Evolutionary conservation across 1,140 invertebrate species (phyloP).

Genomic region (Phortica variegata): DNA sequence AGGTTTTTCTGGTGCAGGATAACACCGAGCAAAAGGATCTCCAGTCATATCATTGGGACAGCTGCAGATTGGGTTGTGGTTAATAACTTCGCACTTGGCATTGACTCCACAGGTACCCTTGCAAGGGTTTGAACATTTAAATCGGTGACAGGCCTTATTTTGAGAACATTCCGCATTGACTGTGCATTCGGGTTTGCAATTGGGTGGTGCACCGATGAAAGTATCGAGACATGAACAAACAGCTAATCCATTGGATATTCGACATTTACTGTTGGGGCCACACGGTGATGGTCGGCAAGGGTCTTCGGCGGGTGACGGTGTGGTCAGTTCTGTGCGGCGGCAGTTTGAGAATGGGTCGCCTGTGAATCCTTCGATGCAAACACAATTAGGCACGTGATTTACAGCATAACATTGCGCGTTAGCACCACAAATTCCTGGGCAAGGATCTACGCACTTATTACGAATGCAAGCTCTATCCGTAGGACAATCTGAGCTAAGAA

Average conservation of each 20-base stretch:
- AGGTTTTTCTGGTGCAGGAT: conserved; percentile 38
- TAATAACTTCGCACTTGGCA: conserved; percentile 69
- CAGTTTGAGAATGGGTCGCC: conserved; percentile 81
- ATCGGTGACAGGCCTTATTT: conserved; percentile 70
- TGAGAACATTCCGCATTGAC: conserved; percentile 72
- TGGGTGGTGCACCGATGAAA: conserved; percentile 67
- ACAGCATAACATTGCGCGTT: conserved; percentile 73
- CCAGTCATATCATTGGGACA: conserved; percentile 70
- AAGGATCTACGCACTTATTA: conserved; percentile 76
- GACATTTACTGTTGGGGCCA: conserved; percentile 76
- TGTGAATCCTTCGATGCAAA: conserved; percentile 70
- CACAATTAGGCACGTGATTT: conserved; percentile 73
- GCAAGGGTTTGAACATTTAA: conserved; percentile 73
- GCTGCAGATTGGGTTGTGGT: conserved; percentile 75
- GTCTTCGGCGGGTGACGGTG: conserved; percentile 62
- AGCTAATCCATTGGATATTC: conserved; percentile 68
- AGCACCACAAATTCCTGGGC: conserved; percentile 71
- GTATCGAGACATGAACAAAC: conserved; percentile 77
- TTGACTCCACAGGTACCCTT: conserved; percentile 68
- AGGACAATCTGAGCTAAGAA: conserved; percentile 72
- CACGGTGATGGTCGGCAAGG: conserved; percentile 79
- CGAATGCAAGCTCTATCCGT: conserved; percentile 69
- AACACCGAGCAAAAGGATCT: conserved; percentile 72
- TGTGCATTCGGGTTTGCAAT: conserved; percentile 73
- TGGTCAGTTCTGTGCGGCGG: conserved; percentile 57